phyloP scores from a whole-genome alignment of 2,113 vertebrate species.

The Amazona vittata region DNA sequence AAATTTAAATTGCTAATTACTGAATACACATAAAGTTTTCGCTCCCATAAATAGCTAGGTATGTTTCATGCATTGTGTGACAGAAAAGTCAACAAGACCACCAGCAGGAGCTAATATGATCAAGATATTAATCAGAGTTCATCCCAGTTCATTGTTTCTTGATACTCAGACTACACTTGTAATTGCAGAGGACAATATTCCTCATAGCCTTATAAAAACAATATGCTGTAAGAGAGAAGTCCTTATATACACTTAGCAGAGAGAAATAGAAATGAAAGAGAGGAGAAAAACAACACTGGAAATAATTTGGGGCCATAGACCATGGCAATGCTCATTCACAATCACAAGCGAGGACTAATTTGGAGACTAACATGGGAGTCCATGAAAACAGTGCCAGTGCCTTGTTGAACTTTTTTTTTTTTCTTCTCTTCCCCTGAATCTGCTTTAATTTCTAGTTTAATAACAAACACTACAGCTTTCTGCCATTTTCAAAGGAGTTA shows the following conservation, averaged over 20 bases:
- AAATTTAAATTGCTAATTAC: background rate
- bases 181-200: background rate
- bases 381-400: background rate
- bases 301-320: background rate
- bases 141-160: background rate
- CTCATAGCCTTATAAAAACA: background rate
- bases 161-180: background rate
- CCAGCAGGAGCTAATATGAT: background rate
- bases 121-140: background rate
- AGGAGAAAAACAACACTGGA: background rate
- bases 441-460: conserved; percentile 31
- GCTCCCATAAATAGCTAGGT: background rate
- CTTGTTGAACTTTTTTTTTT: background rate
- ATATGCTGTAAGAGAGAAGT: background rate
- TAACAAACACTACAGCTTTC: conserved; percentile 17
- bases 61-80: background rate
- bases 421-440: background rate
- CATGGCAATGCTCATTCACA: background rate
- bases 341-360: conserved; percentile 1
- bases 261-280: background rate
- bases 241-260: background rate
- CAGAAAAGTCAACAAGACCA: background rate
- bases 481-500: conserved; percentile 21
- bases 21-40: background rate
- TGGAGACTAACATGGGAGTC: background rate